A percentile compares a stretch with the other conserved stretches of the same genome.
These are phyloP conservation scores for Dipodomys merriami DNA, from an alignment of 2,113 vertebrate species.

Conservation along the genomic window DNA sequence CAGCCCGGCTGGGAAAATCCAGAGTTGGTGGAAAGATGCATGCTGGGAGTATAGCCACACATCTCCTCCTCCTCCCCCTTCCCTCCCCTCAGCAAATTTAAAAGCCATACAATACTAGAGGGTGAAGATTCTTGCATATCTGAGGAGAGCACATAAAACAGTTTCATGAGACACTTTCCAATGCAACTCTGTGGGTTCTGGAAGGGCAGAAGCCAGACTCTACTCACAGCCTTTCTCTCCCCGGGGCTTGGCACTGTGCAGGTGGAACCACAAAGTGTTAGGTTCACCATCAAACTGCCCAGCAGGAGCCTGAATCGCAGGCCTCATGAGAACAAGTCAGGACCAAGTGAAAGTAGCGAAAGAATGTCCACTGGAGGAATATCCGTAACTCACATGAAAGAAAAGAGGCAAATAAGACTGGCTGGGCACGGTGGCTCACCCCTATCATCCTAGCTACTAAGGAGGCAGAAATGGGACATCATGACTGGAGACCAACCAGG, in stretches of 20 bases:
- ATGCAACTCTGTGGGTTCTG: not conserved
- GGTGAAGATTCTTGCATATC: not conserved
- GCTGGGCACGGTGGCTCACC: not conserved
- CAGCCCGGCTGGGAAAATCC: not conserved
- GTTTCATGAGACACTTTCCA: too few relatives aligned
- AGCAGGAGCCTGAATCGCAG: not conserved
- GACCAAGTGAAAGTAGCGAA: not conserved
- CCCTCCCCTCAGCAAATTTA: not conserved
- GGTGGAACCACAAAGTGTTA: too few relatives aligned
- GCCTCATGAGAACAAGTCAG: not conserved
- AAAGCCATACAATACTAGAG: not conserved
- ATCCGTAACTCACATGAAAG: not conserved
- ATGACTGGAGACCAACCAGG: too few relatives aligned
- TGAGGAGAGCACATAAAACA: not conserved
- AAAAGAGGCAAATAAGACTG: not conserved
- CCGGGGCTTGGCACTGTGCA: not conserved
- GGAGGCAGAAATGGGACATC: too few relatives aligned
- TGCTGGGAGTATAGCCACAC: rapidly evolving
- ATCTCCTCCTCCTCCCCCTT: not conserved
- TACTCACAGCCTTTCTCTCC: not conserved
- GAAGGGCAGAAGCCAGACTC: not conserved
- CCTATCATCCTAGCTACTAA: too few relatives aligned
- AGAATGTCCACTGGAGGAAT: not conserved
- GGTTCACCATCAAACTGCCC: not conserved
- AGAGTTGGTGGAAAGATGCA: not conserved